Percentiles rank a stretch among this genome's conserved stretches.
Conservation (phyloP, 2,113 vertebrate genomes). For the Dicrurus megarhynchus region DNA sequence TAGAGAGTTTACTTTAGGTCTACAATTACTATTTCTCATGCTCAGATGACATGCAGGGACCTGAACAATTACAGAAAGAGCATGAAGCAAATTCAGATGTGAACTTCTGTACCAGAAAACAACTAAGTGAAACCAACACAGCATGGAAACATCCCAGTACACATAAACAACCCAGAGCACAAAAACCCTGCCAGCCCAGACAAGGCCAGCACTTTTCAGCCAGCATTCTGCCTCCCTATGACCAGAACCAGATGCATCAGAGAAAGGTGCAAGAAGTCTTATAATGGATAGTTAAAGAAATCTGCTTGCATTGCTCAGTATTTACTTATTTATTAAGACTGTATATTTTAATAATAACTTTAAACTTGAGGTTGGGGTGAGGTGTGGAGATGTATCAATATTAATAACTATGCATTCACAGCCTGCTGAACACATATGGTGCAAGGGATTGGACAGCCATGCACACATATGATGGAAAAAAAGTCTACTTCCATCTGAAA, state of each 20-base stretch:
- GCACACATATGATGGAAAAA: neutral
- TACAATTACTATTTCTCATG: neutral
- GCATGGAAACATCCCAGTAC: neutral
- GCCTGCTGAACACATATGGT: neutral
- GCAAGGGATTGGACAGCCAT: neutral
- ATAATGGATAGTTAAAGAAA: neutral
- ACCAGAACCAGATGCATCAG: constrained; percentile 42
- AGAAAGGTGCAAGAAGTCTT: constrained; percentile 49
- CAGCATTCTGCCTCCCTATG: neutral
- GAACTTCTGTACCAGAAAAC: neutral
- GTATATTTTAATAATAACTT: no score
- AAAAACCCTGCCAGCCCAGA: neutral
- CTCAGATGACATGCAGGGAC: neutral
- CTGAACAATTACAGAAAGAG: neutral
- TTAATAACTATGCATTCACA: neutral
- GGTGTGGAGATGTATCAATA: neutral
- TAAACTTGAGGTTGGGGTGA: neutral
- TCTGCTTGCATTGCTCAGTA: neutral
- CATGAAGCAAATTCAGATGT: neutral
- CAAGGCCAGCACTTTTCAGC: neutral
- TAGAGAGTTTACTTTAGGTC: neutral
- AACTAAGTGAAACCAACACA: neutral
- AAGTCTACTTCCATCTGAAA: neutral
- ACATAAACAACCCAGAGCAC: neutral
- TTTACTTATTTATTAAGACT: neutral